These are phyloP conservation scores for Plecotus auritus DNA, from an alignment of 2,113 vertebrate genomes.

Conservation along the genomic window DNA sequence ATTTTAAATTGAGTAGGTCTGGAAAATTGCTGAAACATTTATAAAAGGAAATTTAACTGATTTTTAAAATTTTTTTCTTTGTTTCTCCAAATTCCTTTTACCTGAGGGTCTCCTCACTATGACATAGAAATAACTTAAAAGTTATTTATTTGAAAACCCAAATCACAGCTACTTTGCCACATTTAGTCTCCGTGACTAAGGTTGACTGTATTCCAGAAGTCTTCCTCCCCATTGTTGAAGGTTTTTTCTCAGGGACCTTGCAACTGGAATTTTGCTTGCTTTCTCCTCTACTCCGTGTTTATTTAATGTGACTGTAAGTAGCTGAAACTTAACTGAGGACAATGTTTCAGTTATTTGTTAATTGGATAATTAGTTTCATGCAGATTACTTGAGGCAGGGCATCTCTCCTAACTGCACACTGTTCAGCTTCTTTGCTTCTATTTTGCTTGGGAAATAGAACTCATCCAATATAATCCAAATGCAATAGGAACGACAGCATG, in stretches of 20 bases:
- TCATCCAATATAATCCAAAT: not conserved
- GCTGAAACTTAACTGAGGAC: not conserved
- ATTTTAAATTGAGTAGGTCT: not conserved
- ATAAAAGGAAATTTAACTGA: not conserved
- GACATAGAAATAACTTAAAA: not conserved
- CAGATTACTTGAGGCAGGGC: not conserved
- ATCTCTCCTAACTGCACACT: not conserved
- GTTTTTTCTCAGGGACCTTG: not conserved
- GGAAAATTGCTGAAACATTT: not conserved
- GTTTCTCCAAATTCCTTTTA: not conserved
- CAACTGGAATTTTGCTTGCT: not conserved
- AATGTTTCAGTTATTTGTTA: not conserved
- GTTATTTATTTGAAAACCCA: not conserved
- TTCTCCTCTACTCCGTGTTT: not conserved
- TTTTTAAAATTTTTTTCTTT: not conserved
- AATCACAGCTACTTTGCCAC: not conserved
- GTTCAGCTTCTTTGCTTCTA: not conserved
- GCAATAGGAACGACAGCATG: not conserved
- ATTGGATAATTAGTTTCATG: not conserved
- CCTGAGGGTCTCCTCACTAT: not conserved
- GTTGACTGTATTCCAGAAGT: not conserved
- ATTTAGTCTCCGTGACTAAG: rapidly evolving
- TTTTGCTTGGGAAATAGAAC: not conserved
- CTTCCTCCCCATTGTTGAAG: not conserved
- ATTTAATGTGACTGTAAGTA: not conserved